Conservation (phyloP, 2,113 vertebrate genomes). For the Monopterus albus region DNA sequence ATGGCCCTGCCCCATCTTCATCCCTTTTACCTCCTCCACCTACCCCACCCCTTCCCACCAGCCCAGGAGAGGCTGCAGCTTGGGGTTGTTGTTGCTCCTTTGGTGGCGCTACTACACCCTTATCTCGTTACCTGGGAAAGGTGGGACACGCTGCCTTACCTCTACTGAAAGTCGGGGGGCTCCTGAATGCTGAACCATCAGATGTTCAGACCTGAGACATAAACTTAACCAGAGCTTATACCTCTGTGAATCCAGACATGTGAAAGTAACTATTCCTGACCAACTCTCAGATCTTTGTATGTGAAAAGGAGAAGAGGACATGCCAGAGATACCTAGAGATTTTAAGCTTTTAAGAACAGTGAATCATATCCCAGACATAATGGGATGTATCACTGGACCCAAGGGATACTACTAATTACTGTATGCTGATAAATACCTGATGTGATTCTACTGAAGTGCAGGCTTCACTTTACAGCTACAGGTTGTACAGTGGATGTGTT, state of each 20-base stretch:
- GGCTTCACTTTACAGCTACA: conserved; percentile 24
- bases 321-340: conserved; percentile 11
- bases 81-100: conserved; percentile 87
- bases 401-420: conserved; percentile 26
- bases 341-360: conserved; percentile 15
- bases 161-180: conserved; percentile 85
- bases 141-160: conserved; percentile 87
- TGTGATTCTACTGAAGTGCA: conserved; percentile 28
- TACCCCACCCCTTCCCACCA: conserved; percentile 45
- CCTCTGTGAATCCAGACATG: conserved; percentile 12
- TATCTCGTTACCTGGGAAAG: conserved; percentile 88
- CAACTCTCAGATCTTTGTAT: conserved; percentile 11
- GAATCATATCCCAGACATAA: conserved; percentile 6
- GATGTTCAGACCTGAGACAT: conserved; percentile 85
- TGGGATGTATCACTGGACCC: conserved; percentile 15
- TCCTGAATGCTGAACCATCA: conserved; percentile 81
- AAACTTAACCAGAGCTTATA: conserved; percentile 50
- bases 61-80: conserved; percentile 66
- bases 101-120: conserved; percentile 74
- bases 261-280: conserved; percentile 13
- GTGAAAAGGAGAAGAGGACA: conserved; percentile 17
- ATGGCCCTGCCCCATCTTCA: conserved; percentile 22
- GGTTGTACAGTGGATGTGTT: conserved; percentile 27
- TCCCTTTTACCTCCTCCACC: conserved; percentile 20
- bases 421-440: conserved; percentile 47